Conservation (phyloP, 2,113 vertebrate species). For the Boleophthalmus pectinirostris region DNA sequence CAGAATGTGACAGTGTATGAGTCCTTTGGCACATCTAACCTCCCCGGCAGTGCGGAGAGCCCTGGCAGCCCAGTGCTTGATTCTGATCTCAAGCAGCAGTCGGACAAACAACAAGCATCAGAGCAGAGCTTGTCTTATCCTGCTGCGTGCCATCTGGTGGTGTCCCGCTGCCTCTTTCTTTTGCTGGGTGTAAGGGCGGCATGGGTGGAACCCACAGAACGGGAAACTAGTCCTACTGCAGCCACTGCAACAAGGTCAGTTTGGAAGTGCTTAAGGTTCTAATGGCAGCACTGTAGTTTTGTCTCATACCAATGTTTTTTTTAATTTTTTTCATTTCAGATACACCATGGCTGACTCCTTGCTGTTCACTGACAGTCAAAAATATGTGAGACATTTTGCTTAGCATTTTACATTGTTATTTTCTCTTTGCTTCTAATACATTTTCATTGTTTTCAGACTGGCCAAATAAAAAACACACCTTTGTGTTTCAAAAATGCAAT, state of each 20-base stretch:
- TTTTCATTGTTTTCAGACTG: slow-evolving; percentile 57
- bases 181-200: slow-evolving; percentile 77
- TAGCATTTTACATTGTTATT: neutral
- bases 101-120: slow-evolving; percentile 55
- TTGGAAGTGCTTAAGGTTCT: neutral
- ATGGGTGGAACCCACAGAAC: slow-evolving; percentile 71
- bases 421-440: slow-evolving; percentile 18
- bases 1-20: slow-evolving; percentile 82
- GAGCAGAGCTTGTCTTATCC: slow-evolving; percentile 74
- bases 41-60: slow-evolving; percentile 76
- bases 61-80: slow-evolving; percentile 71
- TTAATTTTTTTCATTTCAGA: slow-evolving; percentile 48
- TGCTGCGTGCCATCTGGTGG: slow-evolving; percentile 75
- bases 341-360: slow-evolving; percentile 52
- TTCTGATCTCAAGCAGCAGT: slow-evolving; percentile 49
- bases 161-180: slow-evolving; percentile 80
- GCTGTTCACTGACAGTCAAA: slow-evolving; percentile 44
- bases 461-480: slow-evolving; percentile 62
- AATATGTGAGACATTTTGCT: slow-evolving; percentile 45
- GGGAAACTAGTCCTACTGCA: slow-evolving; percentile 30
- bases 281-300: neutral
- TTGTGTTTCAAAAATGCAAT: slow-evolving; percentile 74
- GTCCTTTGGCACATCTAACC: slow-evolving; percentile 79
- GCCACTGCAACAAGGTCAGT: slow-evolving; percentile 59
- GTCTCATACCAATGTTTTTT: slow-evolving; percentile 10